A percentile compares a stretch with the other conserved stretches of the same genome.
Evolutionary conservation across 2,113 vertebrate species (phyloP).

Genomic region (Microtus pennsylvanicus): DNA sequence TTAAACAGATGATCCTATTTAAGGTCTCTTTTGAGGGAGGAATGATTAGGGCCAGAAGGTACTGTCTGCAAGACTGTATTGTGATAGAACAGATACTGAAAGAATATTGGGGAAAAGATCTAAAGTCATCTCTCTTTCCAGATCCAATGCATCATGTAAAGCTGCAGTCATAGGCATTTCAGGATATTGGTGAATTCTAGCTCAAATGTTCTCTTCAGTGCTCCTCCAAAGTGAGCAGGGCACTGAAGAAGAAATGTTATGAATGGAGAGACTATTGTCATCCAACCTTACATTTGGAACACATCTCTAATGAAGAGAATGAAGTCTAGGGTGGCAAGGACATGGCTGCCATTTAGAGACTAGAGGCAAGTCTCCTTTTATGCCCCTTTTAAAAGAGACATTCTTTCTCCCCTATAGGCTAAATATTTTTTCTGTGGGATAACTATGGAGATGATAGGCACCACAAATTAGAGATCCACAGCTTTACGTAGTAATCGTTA

Average conservation of each 20-base stretch:
- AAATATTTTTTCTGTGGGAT: not conserved
- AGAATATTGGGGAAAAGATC: not conserved
- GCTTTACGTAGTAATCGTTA: not conserved
- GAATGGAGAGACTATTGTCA: not conserved
- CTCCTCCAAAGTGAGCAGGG: not conserved
- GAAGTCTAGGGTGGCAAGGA: not conserved
- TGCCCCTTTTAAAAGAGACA: not conserved
- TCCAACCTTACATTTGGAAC: not conserved
- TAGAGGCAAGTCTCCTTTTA: not conserved
- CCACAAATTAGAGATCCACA: not conserved
- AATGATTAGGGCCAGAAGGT: not conserved
- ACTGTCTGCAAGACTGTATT: not conserved
- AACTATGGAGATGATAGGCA: not conserved
- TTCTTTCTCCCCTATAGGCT: not conserved
- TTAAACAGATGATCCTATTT: not conserved
- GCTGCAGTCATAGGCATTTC: not conserved
- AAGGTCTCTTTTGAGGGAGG: not conserved
- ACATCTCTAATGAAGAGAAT: not conserved
- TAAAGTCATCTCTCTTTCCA: not conserved
- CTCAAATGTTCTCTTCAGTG: not conserved
- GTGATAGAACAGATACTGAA: not conserved
- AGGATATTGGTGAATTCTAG: not conserved
- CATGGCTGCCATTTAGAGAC: not conserved
- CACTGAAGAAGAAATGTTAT: not conserved
- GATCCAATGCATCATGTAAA: not conserved